A percentile compares a stretch with the other conserved stretches of the same genome.
Evolutionary conservation across 2,113 vertebrate species (phyloP).

Genomic region (Bos indicus): DNA sequence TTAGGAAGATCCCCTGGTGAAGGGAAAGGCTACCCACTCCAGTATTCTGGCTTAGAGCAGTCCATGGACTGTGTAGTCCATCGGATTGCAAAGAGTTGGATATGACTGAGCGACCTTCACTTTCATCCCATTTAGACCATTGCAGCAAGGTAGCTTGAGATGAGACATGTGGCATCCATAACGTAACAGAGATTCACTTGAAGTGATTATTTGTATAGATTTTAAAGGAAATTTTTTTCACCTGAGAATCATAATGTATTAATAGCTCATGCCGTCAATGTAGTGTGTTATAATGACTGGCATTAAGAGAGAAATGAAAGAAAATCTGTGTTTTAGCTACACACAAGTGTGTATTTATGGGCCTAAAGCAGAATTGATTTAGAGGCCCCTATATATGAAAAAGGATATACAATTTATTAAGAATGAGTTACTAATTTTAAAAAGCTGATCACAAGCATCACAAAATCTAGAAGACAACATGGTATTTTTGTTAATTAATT

Average conservation of each 20-base stretch:
- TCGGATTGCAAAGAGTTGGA: not conserved
- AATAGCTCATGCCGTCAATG: not conserved
- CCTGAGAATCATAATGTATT: not conserved
- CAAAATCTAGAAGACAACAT: not conserved
- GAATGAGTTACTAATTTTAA: not conserved
- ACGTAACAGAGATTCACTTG: not conserved
- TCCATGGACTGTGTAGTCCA: not conserved
- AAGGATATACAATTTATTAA: not conserved
- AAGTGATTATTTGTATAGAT: not conserved
- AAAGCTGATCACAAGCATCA: not conserved
- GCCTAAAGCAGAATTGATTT: not conserved
- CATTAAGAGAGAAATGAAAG: not conserved
- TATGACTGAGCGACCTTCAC: not conserved
- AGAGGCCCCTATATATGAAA: not conserved
- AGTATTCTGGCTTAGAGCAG: not conserved
- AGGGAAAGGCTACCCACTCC: not conserved
- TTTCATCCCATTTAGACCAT: not conserved
- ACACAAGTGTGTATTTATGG: not conserved
- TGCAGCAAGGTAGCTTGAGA: not conserved
- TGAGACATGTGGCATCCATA: not conserved
- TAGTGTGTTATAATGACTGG: not conserved
- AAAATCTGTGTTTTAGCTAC: not conserved
- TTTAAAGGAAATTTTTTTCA: not conserved
- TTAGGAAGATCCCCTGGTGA: not conserved
- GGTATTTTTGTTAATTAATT: not conserved